These are phyloP conservation scores for Anneissia japonica DNA, from an alignment of 35 echinoderm and acorn worm species.

Conservation along the genomic window DNA sequence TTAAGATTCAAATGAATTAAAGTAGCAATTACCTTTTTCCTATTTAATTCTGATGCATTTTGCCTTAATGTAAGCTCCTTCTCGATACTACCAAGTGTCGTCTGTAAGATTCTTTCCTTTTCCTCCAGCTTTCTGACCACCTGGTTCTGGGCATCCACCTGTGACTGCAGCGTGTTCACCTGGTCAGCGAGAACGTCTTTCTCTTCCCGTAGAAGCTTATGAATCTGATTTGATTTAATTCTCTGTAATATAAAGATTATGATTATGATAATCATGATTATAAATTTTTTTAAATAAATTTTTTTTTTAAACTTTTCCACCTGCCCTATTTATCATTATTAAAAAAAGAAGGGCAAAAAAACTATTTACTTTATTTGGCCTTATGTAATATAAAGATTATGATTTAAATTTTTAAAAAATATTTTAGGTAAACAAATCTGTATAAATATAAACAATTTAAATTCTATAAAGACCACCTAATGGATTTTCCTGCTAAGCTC, in stretches of 20 bases:
- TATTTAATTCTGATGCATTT: conserved; percentile 78
- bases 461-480: too few relatives aligned
- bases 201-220: conserved; percentile 86
- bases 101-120: conserved; percentile 94
- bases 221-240: conserved; percentile 96
- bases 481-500: too few relatives aligned
- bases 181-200: conserved; percentile 96
- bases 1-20: neutral
- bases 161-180: conserved; percentile 85
- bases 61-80: conserved; percentile 80
- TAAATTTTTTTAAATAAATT: too few relatives aligned
- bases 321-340: too few relatives aligned
- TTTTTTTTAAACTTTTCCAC: too few relatives aligned
- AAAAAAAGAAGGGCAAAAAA: too few relatives aligned
- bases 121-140: conserved; percentile 89
- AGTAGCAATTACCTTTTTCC: conserved; percentile 61
- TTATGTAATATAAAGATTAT: too few relatives aligned
- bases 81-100: conserved; percentile 67
- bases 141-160: conserved; percentile 97
- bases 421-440: too few relatives aligned
- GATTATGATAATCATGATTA: too few relatives aligned
- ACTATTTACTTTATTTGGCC: too few relatives aligned
- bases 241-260: conserved; percentile 67
- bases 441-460: too few relatives aligned
- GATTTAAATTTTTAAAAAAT: too few relatives aligned